These are phyloP conservation scores for Drosophila merina DNA, from an alignment of 2,888 invertebrate genomes.

Conservation along the genomic window DNA sequence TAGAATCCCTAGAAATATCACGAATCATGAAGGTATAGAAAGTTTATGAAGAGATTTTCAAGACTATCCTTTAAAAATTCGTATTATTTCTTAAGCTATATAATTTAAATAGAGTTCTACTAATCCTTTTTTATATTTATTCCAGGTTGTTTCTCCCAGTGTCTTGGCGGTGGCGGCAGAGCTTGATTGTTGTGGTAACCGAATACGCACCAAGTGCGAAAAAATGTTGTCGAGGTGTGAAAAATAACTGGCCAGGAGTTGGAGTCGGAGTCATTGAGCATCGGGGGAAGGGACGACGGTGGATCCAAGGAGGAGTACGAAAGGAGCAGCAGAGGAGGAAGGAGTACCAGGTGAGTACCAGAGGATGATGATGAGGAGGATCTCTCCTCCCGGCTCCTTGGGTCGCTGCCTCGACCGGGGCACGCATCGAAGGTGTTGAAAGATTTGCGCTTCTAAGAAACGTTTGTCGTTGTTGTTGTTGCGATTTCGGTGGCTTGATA, in stretches of 20 bases:
- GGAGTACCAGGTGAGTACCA: slow-evolving; percentile 1
- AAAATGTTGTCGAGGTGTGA: slow-evolving; percentile 82
- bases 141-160: not conserved
- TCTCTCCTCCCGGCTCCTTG: slow-evolving; percentile 18
- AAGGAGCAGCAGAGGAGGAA: not conserved
- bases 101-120: not conserved
- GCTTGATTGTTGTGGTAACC: slow-evolving; percentile 66
- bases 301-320: not conserved
- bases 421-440: slow-evolving; percentile 81
- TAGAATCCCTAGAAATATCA: no score
- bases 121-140: no score
- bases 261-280: slow-evolving; percentile 9
- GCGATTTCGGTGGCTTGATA: slow-evolving; percentile 73
- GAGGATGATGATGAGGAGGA: not conserved
- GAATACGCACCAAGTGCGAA: slow-evolving; percentile 79
- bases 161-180: slow-evolving; percentile 44
- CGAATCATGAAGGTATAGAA: no score
- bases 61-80: no score
- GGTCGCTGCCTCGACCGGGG: slow-evolving; percentile 46
- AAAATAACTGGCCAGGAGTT: slow-evolving; percentile 77
- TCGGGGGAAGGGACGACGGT: not conserved
- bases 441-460: slow-evolving; percentile 81
- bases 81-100: not conserved
- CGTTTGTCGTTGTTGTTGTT: slow-evolving; percentile 68
- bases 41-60: no score